Percentiles rank a stretch among this genome's conserved stretches.
Conservation (phyloP, 2,113 vertebrate genomes). For the Passer montanus region DNA sequence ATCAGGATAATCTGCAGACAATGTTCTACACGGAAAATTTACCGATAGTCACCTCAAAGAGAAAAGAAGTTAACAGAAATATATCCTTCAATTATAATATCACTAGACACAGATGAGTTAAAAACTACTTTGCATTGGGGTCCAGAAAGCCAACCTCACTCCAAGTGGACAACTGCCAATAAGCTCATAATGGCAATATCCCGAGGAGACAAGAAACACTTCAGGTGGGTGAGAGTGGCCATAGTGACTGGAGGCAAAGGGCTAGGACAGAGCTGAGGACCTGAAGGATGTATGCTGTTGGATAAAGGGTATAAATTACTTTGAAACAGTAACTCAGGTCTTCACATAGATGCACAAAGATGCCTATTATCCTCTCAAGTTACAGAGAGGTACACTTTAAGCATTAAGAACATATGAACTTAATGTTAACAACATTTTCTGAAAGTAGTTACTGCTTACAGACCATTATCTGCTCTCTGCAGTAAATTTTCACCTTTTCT, state of each 20-base stretch:
- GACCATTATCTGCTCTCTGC: neutral
- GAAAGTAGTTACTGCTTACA: neutral
- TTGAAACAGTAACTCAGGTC: neutral
- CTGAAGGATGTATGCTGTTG: neutral
- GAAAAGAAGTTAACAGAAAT: neutral
- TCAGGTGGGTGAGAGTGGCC: neutral
- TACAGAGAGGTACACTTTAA: neutral
- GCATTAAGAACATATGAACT: neutral
- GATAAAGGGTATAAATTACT: neutral
- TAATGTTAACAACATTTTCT: neutral
- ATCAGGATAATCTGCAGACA: neutral
- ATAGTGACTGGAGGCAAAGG: accelerated
- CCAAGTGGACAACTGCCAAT: neutral
- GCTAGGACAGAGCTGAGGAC: neutral
- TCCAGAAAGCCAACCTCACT: neutral
- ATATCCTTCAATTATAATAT: neutral
- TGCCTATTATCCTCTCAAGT: neutral
- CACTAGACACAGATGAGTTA: neutral
- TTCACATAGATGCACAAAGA: neutral
- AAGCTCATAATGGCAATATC: neutral
- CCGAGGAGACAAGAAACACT: neutral
- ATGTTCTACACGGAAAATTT: neutral
- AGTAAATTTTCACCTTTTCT: neutral
- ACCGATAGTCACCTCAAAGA: neutral
- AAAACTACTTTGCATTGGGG: neutral